phyloP scores from a whole-genome alignment of 2,888 invertebrate species.

The Cryptocheilus praepositus region DNA sequence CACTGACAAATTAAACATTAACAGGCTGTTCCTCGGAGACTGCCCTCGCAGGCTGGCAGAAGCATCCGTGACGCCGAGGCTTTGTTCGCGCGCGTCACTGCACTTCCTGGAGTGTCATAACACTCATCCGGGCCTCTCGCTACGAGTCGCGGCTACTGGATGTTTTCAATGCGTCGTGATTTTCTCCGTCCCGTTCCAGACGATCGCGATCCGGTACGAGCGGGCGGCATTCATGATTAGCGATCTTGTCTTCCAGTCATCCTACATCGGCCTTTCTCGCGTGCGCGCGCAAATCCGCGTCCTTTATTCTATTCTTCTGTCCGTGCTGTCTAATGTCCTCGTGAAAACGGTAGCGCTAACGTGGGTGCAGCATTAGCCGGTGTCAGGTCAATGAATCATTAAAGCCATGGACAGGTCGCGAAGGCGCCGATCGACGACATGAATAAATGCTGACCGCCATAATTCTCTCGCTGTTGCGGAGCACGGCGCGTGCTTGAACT shows the following conservation, averaged over 20 bases:
- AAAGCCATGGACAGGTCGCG: constrained; percentile 55
- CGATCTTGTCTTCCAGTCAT: constrained; percentile 27
- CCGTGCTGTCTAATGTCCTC: not conserved
- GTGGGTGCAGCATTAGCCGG: constrained; percentile 57
- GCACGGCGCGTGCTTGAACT: constrained; percentile 23
- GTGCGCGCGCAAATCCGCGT: not conserved
- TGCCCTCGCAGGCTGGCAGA: too few relatives aligned
- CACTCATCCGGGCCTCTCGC: too few relatives aligned
- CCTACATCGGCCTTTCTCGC: constrained; percentile 23
- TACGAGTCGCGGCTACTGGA: too few relatives aligned
- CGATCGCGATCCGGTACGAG: not conserved
- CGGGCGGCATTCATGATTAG: constrained; percentile 29
- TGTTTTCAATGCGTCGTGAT: not conserved
- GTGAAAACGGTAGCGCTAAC: constrained; percentile 51
- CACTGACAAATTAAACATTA: constrained; percentile 7
- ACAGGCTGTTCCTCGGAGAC: too few relatives aligned
- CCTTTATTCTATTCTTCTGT: not conserved
- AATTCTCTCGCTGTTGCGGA: constrained; percentile 50
- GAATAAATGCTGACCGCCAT: constrained; percentile 62
- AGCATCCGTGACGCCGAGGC: too few relatives aligned
- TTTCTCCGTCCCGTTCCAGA: not conserved
- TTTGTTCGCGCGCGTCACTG: too few relatives aligned
- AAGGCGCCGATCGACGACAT: constrained; percentile 59
- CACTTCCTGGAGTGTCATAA: too few relatives aligned
- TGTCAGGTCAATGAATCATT: constrained; percentile 65